Conservation (phyloP, 2,113 vertebrate genomes). For the Lampris incognitus region DNA sequence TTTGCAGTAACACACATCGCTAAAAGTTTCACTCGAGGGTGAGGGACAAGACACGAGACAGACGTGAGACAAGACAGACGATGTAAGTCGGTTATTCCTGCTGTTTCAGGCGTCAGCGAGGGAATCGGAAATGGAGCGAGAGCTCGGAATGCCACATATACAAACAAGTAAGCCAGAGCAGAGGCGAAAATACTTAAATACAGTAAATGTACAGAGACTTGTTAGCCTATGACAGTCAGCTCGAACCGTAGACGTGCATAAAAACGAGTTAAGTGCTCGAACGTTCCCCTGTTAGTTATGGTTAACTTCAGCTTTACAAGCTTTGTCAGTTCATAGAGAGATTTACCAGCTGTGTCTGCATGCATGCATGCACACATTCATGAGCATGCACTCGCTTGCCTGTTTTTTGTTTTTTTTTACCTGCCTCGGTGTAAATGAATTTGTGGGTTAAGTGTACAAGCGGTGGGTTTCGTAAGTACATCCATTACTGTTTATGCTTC, state of each 20-base stretch:
- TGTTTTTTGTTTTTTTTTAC: neutral
- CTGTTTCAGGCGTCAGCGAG: slow-evolving; percentile 26
- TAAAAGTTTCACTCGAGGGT: slow-evolving; percentile 20
- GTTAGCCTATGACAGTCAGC: slow-evolving; percentile 44
- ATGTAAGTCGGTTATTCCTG: slow-evolving; percentile 48
- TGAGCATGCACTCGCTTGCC: neutral
- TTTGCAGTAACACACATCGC: slow-evolving; percentile 33
- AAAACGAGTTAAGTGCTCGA: slow-evolving; percentile 42
- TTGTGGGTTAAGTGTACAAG: slow-evolving; percentile 1
- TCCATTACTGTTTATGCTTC: neutral
- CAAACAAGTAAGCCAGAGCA: slow-evolving; percentile 81
- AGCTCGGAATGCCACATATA: slow-evolving; percentile 35
- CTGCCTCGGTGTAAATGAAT: slow-evolving; percentile 3
- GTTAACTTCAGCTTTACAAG: slow-evolving; percentile 77
- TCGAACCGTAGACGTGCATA: slow-evolving; percentile 25
- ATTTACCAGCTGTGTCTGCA: slow-evolving; percentile 25
- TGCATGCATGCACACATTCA: slow-evolving; percentile 2
- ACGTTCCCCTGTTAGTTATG: slow-evolving; percentile 65
- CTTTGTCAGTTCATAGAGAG: slow-evolving; percentile 71
- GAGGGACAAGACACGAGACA: slow-evolving; percentile 50
- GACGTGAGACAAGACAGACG: slow-evolving; percentile 15
- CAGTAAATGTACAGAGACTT: slow-evolving; percentile 39
- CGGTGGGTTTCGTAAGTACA: neutral
- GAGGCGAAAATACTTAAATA: slow-evolving; percentile 62
- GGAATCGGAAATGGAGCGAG: slow-evolving; percentile 34